Conservation (phyloP, 2,797 vertebrate genomes). For the Thripadectes ignobilis region DNA sequence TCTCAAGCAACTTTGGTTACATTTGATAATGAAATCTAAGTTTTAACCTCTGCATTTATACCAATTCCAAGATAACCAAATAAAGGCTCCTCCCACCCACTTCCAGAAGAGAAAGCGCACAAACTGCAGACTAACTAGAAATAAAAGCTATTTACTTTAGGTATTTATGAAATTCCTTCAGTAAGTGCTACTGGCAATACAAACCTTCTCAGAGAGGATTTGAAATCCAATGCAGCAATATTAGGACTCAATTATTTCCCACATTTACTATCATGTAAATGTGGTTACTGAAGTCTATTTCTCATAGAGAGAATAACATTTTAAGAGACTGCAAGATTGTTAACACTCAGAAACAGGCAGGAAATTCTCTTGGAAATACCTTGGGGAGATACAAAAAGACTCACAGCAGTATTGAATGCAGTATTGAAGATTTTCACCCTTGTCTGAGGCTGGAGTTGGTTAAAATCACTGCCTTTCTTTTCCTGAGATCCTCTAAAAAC, state of each 20-base stretch:
- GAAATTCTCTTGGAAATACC: neutral
- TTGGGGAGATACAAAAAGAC: neutral
- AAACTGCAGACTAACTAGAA: neutral
- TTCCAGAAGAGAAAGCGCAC: neutral
- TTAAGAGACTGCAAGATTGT: neutral
- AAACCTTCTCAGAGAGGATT: neutral
- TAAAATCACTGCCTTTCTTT: neutral
- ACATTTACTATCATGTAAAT: neutral
- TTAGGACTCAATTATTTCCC: neutral
- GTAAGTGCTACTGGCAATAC: neutral
- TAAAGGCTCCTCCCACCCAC: neutral
- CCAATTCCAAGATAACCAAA: neutral
- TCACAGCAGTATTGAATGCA: neutral
- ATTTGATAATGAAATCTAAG: neutral
- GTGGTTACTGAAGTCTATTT: neutral
- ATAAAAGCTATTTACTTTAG: neutral
- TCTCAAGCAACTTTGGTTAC: neutral
- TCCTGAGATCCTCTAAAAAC: neutral
- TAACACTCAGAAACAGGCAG: neutral
- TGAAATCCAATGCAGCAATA: neutral
- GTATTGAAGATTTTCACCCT: neutral
- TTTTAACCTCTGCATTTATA: neutral
- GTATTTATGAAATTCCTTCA: neutral
- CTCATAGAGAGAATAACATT: neutral
- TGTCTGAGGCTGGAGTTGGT: neutral